These are phyloP conservation scores for Panthera uncia DNA, from an alignment of 2,113 vertebrate genomes.

Conservation along the genomic window DNA sequence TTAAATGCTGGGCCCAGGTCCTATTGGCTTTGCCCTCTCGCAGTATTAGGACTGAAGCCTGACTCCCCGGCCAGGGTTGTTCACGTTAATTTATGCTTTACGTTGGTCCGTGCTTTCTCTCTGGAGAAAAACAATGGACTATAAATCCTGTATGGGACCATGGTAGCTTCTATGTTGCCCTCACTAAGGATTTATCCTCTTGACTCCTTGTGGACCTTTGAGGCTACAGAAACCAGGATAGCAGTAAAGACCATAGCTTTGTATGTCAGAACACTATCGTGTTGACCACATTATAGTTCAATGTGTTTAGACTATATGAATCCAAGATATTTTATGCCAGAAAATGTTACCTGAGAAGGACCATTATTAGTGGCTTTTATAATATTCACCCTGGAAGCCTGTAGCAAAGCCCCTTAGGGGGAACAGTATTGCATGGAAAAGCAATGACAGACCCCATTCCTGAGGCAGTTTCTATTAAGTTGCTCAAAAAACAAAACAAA, in stretches of 20 bases:
- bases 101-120: background rate
- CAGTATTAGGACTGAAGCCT: background rate
- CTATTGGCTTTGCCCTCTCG: background rate
- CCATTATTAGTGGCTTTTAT: slow-evolving; percentile 54
- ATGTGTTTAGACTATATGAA: slow-evolving; percentile 37
- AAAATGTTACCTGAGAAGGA: slow-evolving; percentile 72
- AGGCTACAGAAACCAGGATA: slow-evolving; percentile 39
- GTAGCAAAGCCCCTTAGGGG: slow-evolving; percentile 19
- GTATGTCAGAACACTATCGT: slow-evolving; percentile 29
- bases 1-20: background rate
- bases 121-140: background rate
- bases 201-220: slow-evolving; percentile 14
- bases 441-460: slow-evolving; percentile 3
- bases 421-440: slow-evolving; percentile 19
- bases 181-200: slow-evolving; percentile 23
- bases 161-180: background rate
- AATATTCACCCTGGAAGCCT: slow-evolving; percentile 38
- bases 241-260: background rate
- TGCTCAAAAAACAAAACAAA: background rate
- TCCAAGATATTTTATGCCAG: slow-evolving; percentile 64
- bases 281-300: slow-evolving; percentile 14
- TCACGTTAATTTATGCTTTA: background rate
- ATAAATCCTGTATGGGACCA: background rate
- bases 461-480: slow-evolving; percentile 3
- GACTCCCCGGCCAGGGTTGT: background rate